phyloP scores from a whole-genome alignment of 2,113 vertebrate species.

The Hystrix brachyura region DNA sequence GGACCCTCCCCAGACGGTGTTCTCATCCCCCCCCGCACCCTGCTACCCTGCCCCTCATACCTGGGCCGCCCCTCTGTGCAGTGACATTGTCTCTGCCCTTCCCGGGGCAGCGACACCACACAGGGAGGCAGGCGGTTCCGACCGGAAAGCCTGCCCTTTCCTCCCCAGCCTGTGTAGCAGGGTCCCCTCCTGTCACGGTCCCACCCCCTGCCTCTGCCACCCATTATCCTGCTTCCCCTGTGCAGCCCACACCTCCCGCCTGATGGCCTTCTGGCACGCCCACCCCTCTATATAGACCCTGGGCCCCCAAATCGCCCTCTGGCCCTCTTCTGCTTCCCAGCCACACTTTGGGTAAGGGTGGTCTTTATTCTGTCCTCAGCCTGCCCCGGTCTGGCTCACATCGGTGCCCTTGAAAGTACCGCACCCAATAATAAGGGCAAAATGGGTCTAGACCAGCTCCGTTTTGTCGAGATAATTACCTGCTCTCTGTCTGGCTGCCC shows the following conservation, averaged over 20 bases:
- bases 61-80: not conserved
- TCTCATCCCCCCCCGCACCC: accelerated
- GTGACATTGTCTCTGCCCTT: not conserved
- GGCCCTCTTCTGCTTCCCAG: not conserved
- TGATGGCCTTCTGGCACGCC: not conserved
- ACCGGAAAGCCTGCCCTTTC: accelerated
- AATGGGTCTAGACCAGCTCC: not conserved
- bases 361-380: not conserved
- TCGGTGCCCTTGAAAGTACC: not conserved
- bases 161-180: no score
- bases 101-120: not conserved
- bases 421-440: not conserved
- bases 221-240: accelerated
- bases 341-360: not conserved
- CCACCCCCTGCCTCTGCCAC: not conserved
- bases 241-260: not conserved
- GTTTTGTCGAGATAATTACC: not conserved
- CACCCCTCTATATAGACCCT: not conserved
- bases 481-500: not conserved
- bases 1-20: not conserved
- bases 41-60: not conserved
- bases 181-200: not conserved
- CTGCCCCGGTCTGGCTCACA: not conserved
- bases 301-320: not conserved
- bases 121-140: not conserved